These are phyloP conservation scores for Condylura cristata DNA, from an alignment of 2,113 vertebrate species.

Conservation along the genomic window DNA sequence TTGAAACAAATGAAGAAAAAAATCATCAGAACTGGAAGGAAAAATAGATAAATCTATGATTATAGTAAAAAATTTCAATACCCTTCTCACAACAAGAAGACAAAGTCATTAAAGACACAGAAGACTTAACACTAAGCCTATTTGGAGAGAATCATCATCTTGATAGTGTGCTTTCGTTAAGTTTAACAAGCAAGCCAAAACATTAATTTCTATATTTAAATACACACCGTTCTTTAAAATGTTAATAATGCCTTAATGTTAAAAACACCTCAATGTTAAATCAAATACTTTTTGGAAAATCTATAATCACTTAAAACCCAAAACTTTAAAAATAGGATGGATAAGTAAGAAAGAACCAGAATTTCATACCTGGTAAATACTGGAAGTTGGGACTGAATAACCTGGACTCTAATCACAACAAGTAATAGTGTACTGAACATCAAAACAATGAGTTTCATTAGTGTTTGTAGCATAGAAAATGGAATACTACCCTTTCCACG, in stretches of 20 bases:
- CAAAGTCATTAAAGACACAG: background rate
- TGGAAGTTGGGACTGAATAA: slow-evolving; percentile 98
- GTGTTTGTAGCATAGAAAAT: slow-evolving; percentile 93
- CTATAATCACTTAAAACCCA: background rate
- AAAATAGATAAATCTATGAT: background rate
- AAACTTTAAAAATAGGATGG: background rate
- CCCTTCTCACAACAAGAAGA: background rate
- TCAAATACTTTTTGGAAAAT: slow-evolving; percentile 17
- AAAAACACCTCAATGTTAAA: slow-evolving; percentile 31
- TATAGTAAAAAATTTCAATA: background rate
- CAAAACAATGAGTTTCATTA: slow-evolving; percentile 96
- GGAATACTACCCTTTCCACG: slow-evolving; percentile 94
- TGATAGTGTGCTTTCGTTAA: background rate
- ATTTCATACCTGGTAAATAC: slow-evolving; percentile 96
- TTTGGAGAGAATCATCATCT: background rate
- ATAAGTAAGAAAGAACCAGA: background rate
- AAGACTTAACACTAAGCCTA: background rate
- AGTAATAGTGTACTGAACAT: slow-evolving; percentile 97
- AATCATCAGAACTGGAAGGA: background rate
- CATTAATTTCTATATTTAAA: slow-evolving; percentile 9
- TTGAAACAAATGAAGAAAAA: background rate
- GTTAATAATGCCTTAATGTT: background rate
- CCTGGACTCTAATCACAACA: slow-evolving; percentile 96
- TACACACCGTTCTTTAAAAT: background rate
- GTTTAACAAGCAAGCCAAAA: background rate